Evolutionary conservation across 35 echinoderm and acorn worm genomes (phyloP), one percentile per base, ranked within the genome.

Genomic region (Ptychodera flava): DNA sequence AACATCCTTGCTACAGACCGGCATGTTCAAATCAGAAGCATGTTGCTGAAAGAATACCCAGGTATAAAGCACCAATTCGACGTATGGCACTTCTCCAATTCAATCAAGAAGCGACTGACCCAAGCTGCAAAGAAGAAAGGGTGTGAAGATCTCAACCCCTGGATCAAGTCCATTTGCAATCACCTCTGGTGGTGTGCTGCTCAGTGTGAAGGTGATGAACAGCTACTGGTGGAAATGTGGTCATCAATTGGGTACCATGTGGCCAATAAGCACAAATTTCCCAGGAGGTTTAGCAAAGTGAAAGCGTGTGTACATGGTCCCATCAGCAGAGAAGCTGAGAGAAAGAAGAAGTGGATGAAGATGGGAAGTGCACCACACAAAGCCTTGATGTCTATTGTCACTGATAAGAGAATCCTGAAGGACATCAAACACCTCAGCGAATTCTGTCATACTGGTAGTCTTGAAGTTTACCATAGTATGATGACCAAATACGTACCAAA

Each of bases 131-230:
- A 89, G 35, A 78, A 78, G 16, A 89, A 86, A 34, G 92, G 89
- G 16, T 84, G 84, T 87, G 82, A 93, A 78, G 85, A 36, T 16
- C n/a, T 89, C 15, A 78, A 34, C 16, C 45, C 83, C 15, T 87
- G 91, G 92, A 89, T 89, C 1, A 78, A 33, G 35, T 78, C 83
- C 33, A 36, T 93, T 1, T 31, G 14, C 1, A 87, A 88, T 36
- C 92, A 93, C 84, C 30, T 94, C 0, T 94, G 92, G 92, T 88
- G 89, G 88, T 36, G 88, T 30, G 53, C 82, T 34, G 75, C 76
- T 6, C 76, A 78, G 28, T 93, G 92, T 35, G 78, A 82, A 2
- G 83, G 88, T 30, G 89, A 94, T 81, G 35, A 77, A 33, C 84
- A 85, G 80, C 16, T 33, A 81, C 85, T 94, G 16, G 38, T 32